Evolutionary conservation across 1,140 invertebrate species (phyloP).

Genomic region (Aphis craccivora): DNA sequence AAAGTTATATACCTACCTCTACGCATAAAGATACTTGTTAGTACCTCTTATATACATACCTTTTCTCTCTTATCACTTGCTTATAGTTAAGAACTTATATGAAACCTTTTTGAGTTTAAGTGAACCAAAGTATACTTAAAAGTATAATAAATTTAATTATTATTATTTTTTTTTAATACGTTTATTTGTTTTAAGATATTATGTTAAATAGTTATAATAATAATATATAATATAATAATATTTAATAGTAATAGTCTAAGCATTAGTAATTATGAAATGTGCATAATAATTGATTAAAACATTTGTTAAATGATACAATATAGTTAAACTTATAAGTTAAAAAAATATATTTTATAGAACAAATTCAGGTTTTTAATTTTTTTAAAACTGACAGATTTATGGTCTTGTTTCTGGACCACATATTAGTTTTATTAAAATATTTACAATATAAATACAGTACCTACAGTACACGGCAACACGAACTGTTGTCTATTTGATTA

Average conservation of each 20-base stretch:
- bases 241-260: no score
- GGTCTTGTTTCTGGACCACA: not conserved
- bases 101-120: not conserved
- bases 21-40: not conserved
- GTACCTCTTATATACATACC: not conserved
- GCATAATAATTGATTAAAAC: not conserved
- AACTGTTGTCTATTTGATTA: constrained; percentile 31
- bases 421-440: not conserved
- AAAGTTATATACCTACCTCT: not conserved
- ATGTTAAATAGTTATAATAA: not conserved
- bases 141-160: not conserved
- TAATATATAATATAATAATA: no score
- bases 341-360: not conserved
- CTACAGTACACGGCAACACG: not conserved
- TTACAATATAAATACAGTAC: not conserved
- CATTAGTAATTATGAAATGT: not conserved
- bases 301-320: not conserved
- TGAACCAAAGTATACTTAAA: not conserved
- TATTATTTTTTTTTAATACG: not conserved
- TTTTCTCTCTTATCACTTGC: not conserved
- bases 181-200: not conserved
- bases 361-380: not conserved
- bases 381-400: not conserved
- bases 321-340: not conserved
- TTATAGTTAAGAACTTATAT: not conserved